These are phyloP conservation scores for Pentalonia nigronervosa DNA, from an alignment of 1,140 invertebrate genomes.

Conservation along the genomic window DNA sequence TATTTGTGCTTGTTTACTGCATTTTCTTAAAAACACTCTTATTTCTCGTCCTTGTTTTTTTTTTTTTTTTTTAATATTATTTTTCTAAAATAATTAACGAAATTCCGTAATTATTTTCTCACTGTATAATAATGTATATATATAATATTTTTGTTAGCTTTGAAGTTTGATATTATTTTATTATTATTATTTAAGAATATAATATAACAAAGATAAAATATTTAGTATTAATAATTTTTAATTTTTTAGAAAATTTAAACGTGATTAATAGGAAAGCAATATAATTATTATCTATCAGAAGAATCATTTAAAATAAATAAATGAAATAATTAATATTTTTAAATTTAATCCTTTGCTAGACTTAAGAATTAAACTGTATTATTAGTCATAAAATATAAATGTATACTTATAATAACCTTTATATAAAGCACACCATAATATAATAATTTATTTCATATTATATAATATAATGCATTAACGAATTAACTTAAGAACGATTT, in stretches of 20 bases:
- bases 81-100: not conserved
- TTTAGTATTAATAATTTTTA: not conserved
- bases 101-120: not conserved
- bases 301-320: no score
- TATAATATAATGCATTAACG: not conserved
- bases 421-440: not conserved
- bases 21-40: not conserved
- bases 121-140: not conserved
- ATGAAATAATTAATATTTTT: no score
- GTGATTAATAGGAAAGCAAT: not conserved
- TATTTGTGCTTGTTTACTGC: not conserved
- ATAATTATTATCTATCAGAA: no score
- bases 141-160: not conserved
- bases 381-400: not conserved
- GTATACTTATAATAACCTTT: not conserved
- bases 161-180: not conserved
- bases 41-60: not conserved
- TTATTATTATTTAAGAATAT: not conserved
- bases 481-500: not conserved
- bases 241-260: not conserved
- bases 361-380: not conserved
- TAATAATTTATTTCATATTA: not conserved
- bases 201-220: not conserved
- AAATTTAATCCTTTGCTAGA: not conserved
- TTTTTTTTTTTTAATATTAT: not conserved